Evolutionary conservation across 37 sponge, comb jelly and placozoan genomes (phyloP), one percentile per base, ranked within the genome.

Genomic region (Halisarca cf. caerulea): DNA sequence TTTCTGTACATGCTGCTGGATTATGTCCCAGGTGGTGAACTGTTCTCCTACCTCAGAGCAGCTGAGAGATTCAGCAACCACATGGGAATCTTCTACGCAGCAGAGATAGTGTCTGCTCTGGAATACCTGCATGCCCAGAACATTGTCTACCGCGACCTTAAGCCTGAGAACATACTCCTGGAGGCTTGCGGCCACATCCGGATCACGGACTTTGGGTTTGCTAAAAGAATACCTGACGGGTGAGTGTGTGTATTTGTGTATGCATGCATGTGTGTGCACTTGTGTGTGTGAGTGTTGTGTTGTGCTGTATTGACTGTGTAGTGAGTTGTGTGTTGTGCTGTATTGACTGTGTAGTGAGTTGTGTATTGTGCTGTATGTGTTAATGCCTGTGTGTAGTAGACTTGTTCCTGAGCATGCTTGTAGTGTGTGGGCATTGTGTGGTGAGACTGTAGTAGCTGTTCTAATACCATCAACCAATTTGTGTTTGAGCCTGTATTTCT

Each of bases 1-100:
- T 94, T 94, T 60, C 86, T 97, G 53, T 97, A 94, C 88, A 97
- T 97, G 97, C 87, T 97, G 20, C 66, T 94, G 57, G 97, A 97
- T 68, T 97, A 91, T 58, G 89, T 90, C 2, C 62, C 84, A 30
- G 97, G 97, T 30, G 97, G 97, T n/a, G 97, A 97, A 66, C 89
- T 97, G 58, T 97, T 97, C 86, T 91, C 93, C 24, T 97, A 94
- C 60, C 91, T 97, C 32, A 73, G 97, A 37, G 84, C 95, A 3
- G 93, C 91, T 18, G 90, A 92, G 28, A 28, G 93, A 0, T 97
- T 97, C 74, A 83, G 88, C 58, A 90, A 88, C 58, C 42, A 83
- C 28, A 90, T 88, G 1, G 73, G 88, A 21, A 55, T 88, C 43
- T 97, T 97, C 88, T 97, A 93, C 83, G 88, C 93, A 3, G 83